Base-by-base conservation (phyloP, 2,888 invertebrate genomes). In the Branchellion lobata region DNA sequence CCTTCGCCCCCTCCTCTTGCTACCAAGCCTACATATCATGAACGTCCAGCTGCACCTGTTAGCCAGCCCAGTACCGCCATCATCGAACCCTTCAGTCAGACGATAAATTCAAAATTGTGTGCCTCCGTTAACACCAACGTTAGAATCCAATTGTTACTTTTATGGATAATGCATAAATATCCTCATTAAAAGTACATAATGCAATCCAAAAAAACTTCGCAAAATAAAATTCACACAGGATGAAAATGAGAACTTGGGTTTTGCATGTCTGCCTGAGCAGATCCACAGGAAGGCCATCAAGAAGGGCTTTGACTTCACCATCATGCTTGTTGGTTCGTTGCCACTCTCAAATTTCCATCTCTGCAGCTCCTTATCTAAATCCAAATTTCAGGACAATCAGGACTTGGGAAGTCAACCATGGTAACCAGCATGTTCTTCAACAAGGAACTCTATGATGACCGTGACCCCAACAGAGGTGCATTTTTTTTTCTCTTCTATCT, bases 341-440 rank as follows among this genome's bases (percentile, higher is more conserved):
- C 11, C n/a, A 57, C 21, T 18, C 5, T 8, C 27, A 69, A 8
- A 27, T 31, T 69, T 27, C 29, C 21, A 34, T 8, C n/a, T 40
- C 11, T 40, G 1, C 73, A 36, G 21, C 65, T 29, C n/a, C 3
- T 65, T 65, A 29, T 65, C n/a, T 40, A 8, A 40, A 8, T 40
- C 14, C 5, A 33, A 31, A 11, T 65, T 61, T 18, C 36, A 81
- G 82, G 82, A 24, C 96, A 96, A 88, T 93, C 93, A 0, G 96
- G 96, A 0, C 90, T 96, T 75, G 96, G 96, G 80, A 96, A 96
- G 88, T 96, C 95, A 0, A 96, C 96, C 0, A 90, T 96, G 78
- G 92, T 96, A 87, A 96, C 96, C 90, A 95, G 95, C 86, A 90
- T 96, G 75, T 96, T 96, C 88, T 90, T 96, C 83, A 94, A 82